Conservation (phyloP, 2,113 vertebrate species). For the Rhombomys opimus region DNA sequence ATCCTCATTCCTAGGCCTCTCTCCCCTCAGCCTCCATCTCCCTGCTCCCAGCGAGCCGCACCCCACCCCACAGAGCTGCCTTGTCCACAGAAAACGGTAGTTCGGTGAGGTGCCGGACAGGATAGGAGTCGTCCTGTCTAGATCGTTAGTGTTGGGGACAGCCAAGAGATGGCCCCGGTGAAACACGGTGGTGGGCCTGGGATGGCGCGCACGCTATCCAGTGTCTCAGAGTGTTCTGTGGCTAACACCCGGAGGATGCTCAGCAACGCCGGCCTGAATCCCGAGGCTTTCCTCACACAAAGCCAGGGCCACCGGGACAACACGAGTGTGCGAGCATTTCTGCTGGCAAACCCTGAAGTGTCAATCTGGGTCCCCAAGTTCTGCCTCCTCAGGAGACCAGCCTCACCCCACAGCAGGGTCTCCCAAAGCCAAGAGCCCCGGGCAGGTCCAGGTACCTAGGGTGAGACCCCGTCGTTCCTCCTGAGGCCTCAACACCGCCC, state of each 20-base stretch:
- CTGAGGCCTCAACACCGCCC: not conserved
- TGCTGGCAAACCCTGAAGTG: not conserved
- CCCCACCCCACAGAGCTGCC: not conserved
- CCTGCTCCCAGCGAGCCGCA: not conserved
- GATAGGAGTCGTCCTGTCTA: not conserved
- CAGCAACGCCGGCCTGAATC: not conserved
- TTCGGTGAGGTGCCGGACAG: not conserved
- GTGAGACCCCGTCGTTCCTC: not conserved
- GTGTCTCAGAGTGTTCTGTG: rapidly evolving
- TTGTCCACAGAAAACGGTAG: not conserved
- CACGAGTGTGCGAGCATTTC: not conserved
- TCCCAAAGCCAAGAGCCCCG: not conserved
- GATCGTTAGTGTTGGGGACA: not conserved
- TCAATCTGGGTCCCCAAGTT: not conserved
- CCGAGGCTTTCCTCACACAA: not conserved
- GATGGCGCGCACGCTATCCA: not conserved
- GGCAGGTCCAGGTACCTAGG: not conserved
- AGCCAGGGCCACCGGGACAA: not conserved
- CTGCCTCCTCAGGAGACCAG: not conserved
- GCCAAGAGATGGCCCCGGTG: not conserved
- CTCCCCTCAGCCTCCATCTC: not conserved
- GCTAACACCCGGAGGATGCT: not conserved
- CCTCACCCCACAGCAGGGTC: not conserved
- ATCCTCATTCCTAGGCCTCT: not conserved
- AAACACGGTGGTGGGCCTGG: not conserved